Evolutionary conservation across 2,888 invertebrate genomes (phyloP).

Genomic region (Conistra vaccinii): DNA sequence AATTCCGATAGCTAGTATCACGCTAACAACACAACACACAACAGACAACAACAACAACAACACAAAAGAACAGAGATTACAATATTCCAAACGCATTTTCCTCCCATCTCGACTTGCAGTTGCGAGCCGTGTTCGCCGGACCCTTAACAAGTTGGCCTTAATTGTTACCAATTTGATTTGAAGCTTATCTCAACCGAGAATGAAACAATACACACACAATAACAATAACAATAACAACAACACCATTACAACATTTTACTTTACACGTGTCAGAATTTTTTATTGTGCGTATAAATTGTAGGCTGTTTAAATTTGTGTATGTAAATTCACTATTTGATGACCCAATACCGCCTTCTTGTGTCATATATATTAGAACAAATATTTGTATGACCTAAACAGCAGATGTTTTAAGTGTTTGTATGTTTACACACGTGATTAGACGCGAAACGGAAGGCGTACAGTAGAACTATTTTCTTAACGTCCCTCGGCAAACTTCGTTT

Average conservation of each 20-base stretch:
- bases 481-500: too few relatives aligned
- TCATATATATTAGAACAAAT: constrained; percentile 28
- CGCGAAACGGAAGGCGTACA: constrained; percentile 23
- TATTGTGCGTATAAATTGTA: background rate
- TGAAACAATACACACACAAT: too few relatives aligned
- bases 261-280: background rate
- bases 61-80: too few relatives aligned
- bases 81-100: too few relatives aligned
- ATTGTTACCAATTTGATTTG: background rate
- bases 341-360: constrained; percentile 10
- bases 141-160: background rate
- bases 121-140: too few relatives aligned
- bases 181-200: background rate
- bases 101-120: too few relatives aligned
- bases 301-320: background rate
- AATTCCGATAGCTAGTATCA: too few relatives aligned
- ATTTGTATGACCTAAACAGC: constrained; percentile 33
- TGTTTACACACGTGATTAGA: constrained; percentile 34
- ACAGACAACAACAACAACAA: too few relatives aligned
- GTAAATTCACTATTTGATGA: constrained; percentile 30
- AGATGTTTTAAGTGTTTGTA: constrained; percentile 19
- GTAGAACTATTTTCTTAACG: too few relatives aligned
- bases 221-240: too few relatives aligned
- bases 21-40: too few relatives aligned
- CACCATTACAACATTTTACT: background rate